phyloP scores from a whole-genome alignment of 2,797 vertebrate species.

The Microtus agrestis region DNA sequence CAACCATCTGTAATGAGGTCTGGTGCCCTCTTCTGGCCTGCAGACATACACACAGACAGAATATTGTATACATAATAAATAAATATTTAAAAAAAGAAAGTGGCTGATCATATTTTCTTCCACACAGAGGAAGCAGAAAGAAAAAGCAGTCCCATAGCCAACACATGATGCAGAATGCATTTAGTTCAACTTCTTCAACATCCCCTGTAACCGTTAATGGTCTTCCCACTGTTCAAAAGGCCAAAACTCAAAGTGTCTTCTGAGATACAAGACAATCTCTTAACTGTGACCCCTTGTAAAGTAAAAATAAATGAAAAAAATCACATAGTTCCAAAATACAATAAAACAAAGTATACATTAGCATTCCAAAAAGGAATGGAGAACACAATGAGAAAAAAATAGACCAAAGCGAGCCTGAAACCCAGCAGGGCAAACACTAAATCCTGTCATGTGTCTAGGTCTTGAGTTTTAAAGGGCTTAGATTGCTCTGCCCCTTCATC shows the following conservation, averaged over 20 bases:
- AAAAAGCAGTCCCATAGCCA: neutral
- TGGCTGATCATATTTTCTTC: neutral
- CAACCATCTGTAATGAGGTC: too few relatives aligned
- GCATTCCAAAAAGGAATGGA: neutral
- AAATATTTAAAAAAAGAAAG: too few relatives aligned
- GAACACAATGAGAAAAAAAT: neutral
- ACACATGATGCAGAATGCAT: neutral
- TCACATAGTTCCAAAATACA: neutral
- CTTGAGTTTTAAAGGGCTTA: neutral
- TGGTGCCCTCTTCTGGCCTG: too few relatives aligned
- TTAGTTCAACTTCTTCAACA: neutral
- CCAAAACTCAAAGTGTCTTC: neutral
- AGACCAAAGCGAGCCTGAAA: neutral
- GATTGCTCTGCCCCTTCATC: neutral
- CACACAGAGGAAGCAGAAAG: neutral
- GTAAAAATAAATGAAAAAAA: neutral
- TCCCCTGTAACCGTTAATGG: neutral
- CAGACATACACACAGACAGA: too few relatives aligned
- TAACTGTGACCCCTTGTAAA: neutral
- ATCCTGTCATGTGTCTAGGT: neutral
- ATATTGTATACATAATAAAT: too few relatives aligned
- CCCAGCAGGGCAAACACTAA: neutral
- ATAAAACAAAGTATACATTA: neutral
- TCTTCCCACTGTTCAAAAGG: neutral
- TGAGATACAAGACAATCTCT: neutral